Evolutionary conservation across 2,888 invertebrate genomes (phyloP).

Genomic region (Mythimna ferrago): DNA sequence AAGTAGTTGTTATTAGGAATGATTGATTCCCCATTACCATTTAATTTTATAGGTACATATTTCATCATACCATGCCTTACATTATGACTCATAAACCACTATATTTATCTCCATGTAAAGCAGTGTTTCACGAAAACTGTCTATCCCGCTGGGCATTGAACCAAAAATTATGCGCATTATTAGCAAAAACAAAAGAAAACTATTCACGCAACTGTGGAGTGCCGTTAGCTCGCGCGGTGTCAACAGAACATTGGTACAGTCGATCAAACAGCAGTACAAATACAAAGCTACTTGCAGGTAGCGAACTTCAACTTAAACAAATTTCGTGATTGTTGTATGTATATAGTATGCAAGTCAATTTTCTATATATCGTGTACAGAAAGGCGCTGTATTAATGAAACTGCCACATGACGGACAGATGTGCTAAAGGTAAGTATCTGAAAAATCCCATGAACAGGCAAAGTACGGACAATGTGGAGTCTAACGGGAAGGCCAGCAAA

Average conservation of each 20-base stretch:
- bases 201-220: conserved; percentile 52
- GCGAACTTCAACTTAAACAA: not conserved
- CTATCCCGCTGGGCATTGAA: conserved; percentile 38
- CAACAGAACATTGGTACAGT: conserved; percentile 33
- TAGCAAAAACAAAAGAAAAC: conserved; percentile 47
- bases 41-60: not conserved
- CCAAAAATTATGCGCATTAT: conserved; percentile 56
- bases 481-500: no score
- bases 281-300: not conserved
- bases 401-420: no score
- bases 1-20: no score
- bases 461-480: no score
- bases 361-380: no score
- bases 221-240: conserved; percentile 47
- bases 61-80: not conserved
- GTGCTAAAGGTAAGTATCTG: no score
- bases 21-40: not conserved
- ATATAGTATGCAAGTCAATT: no score
- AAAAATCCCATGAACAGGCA: no score
- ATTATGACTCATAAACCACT: not conserved
- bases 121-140: conserved; percentile 22
- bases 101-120: not conserved
- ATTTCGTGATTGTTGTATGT: no score
- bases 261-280: not conserved
- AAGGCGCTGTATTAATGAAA: no score